Conservation (phyloP, 2,797 vertebrate genomes). For the Glyptemys insculpta region DNA sequence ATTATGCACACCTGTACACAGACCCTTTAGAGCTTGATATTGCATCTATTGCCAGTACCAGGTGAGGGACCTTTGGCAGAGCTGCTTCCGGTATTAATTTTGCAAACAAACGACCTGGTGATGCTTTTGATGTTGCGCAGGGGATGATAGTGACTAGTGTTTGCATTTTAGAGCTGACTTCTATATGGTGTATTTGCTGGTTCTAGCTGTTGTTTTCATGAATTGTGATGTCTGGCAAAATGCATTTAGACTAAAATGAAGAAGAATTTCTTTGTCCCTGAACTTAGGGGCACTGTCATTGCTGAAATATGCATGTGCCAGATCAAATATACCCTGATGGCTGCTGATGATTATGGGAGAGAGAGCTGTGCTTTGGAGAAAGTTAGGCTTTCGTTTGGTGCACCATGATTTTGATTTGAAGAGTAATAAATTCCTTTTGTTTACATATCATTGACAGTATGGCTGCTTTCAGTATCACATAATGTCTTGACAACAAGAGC, state of each 20-base stretch:
- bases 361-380: not conserved
- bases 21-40: not conserved
- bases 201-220: not conserved
- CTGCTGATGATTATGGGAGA: not conserved
- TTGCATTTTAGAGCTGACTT: not conserved
- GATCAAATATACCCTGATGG: not conserved
- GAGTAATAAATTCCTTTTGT: conserved; percentile 13
- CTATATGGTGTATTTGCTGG: not conserved
- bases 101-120: not conserved
- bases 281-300: not conserved
- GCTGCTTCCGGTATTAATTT: not conserved
- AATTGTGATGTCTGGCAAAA: not conserved
- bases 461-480: not conserved
- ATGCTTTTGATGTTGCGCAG: not conserved
- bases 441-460: not conserved
- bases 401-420: conserved; percentile 37
- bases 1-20: not conserved
- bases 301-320: not conserved
- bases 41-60: not conserved
- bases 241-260: not conserved
- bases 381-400: not conserved
- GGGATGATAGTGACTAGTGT: not conserved
- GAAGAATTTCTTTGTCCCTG: not conserved
- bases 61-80: not conserved
- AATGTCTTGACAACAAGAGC: conserved; percentile 23